Evolutionary conservation across 2,888 invertebrate genomes (phyloP), one percentile per base, ranked within the genome.

Genomic region (Metopia argyrocephala): DNA sequence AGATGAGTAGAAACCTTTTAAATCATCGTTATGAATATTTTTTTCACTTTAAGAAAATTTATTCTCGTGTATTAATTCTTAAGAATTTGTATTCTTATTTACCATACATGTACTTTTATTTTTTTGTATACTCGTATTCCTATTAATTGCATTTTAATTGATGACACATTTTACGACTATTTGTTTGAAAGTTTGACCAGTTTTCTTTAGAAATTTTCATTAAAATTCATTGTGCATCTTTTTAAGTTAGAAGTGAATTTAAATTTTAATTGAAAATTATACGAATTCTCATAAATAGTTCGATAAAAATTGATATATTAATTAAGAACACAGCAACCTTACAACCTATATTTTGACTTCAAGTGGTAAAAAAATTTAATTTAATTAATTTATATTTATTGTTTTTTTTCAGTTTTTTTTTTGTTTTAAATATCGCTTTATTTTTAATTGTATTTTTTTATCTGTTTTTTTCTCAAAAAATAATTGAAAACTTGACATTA

Each of bases 271-370:
- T 79, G 69, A 69, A 50, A 57, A 64, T 75, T 65, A 65, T 45
- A 48, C 54, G 70, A 59, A 64, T 52, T n/a, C 6, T n/a, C 68
- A 76, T 80, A 76, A 73, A 76, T 64, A 66, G 80, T 76, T 80
- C 80, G 80, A 80, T 80, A 71, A 76, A 79, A 80, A 66, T 73
- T 65, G 12, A 54, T 75, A 56, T 71, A 76, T 79, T 76, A 76
- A 76, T 80, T 73, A 80, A 80, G 18, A 73, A 9, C 38, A 38
- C 38, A 38, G 31, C 31, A 66, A 66, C 52, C 54, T 61, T 78
- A 38, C 18, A 52, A 56, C 20, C 25, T 61, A 15, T 38, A 7
- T 46, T 18, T 61, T 25, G 64, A 38, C 5, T 62, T n/a, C n/a
- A n/a, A n/a, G n/a, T n/a, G n/a, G n/a, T n/a, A 59, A 31, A 75